These are phyloP conservation scores for Unio pictorum DNA, from an alignment of 2,888 invertebrate species.

Conservation along the genomic window DNA sequence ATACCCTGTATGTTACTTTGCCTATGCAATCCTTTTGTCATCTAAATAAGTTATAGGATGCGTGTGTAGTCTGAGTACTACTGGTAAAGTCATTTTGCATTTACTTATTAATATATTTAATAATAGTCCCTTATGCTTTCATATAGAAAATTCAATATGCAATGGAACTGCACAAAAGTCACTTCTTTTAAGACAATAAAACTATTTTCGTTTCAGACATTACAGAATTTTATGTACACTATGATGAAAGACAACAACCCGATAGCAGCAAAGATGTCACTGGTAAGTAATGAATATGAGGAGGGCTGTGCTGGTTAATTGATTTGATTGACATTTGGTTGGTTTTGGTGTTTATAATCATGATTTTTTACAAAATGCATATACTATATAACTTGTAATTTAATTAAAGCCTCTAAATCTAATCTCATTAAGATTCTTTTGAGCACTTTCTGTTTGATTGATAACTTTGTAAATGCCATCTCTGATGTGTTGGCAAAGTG, in stretches of 20 bases:
- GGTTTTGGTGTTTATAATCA: too few species aligned
- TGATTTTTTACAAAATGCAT: not conserved
- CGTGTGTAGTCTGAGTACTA: too few species aligned
- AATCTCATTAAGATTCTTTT: not conserved
- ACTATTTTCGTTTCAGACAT: constrained; percentile 73
- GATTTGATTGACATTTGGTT: too few species aligned
- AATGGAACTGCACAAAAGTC: not conserved
- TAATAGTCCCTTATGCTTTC: too few species aligned
- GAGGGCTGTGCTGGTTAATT: too few species aligned
- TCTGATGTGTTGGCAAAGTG: too few species aligned
- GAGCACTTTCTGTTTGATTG: not conserved
- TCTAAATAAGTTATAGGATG: too few species aligned
- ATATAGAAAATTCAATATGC: not conserved
- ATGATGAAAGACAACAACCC: constrained; percentile 87
- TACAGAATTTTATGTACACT: constrained; percentile 97
- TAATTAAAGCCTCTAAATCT: too few species aligned
- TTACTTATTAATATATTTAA: too few species aligned
- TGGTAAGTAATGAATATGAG: constrained; percentile 71
- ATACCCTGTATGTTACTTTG: too few species aligned
- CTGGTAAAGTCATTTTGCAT: too few species aligned
- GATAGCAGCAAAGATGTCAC: constrained; percentile 92
- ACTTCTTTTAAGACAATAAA: not conserved
- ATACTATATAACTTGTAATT: not conserved
- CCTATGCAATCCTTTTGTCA: too few species aligned
- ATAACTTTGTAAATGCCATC: not conserved